Evolutionary conservation across 1,140 invertebrate species (phyloP).

Genomic region (Pseudachorutes palmiensis): DNA sequence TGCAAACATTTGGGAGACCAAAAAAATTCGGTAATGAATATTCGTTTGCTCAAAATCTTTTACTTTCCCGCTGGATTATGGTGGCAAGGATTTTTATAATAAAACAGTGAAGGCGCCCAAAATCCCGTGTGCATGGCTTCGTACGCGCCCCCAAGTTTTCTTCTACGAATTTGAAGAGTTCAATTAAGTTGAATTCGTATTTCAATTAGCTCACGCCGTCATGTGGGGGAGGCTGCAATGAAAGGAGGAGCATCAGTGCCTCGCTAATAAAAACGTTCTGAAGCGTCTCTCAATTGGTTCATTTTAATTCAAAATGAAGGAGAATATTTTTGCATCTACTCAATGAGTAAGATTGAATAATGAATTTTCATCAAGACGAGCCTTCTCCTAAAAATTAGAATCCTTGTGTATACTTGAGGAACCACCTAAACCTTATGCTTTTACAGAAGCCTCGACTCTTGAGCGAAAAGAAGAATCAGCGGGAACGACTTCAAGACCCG

Average conservation of each 20-base stretch:
- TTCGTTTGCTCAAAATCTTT: slow-evolving; percentile 30
- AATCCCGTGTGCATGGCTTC: too few species aligned
- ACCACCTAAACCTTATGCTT: too few species aligned
- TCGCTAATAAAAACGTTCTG: slow-evolving; percentile 9
- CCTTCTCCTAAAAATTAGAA: slow-evolving; percentile 9
- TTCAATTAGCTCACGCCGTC: too few species aligned
- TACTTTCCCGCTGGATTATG: too few species aligned
- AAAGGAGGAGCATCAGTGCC: not conserved
- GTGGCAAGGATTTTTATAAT: too few species aligned
- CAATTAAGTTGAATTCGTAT: too few species aligned
- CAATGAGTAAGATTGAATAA: slow-evolving; percentile 30
- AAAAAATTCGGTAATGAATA: slow-evolving; percentile 36
- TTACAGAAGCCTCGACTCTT: not conserved
- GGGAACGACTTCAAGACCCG: not conserved
- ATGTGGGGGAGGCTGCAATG: too few species aligned
- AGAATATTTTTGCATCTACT: slow-evolving; percentile 36
- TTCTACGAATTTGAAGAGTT: too few species aligned
- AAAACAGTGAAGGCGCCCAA: too few species aligned
- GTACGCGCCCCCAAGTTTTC: too few species aligned
- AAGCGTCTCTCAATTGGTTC: not conserved
- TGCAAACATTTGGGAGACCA: not conserved
- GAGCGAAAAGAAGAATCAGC: not conserved
- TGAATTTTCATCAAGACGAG: slow-evolving; percentile 35
- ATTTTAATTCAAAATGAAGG: slow-evolving; percentile 15
- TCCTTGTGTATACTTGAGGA: too few species aligned